Conservation (phyloP, 2,888 invertebrate genomes). For the Drosophila algonquin region DNA sequence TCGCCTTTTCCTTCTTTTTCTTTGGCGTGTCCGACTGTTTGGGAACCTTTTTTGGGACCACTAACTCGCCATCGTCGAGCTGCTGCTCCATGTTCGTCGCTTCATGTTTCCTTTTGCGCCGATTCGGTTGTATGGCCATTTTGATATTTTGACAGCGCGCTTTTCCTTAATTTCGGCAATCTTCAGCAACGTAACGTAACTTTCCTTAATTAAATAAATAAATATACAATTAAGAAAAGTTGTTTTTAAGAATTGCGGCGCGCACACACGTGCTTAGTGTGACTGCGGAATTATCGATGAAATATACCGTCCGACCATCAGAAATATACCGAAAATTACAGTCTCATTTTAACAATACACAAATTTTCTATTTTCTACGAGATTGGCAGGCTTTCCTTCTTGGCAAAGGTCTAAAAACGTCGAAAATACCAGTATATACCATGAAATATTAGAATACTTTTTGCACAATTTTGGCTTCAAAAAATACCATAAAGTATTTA, state of each 20-base stretch:
- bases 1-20: conserved; percentile 35
- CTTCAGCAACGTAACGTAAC: neutral
- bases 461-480: too few species aligned
- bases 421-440: too few species aligned
- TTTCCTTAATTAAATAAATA: conserved; percentile 5
- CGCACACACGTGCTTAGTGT: neutral
- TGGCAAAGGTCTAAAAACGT: too few species aligned
- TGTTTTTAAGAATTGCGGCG: neutral
- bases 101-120: conserved; percentile 75
- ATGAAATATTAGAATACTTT: too few species aligned
- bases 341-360: too few species aligned
- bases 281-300: too few species aligned
- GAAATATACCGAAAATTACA: too few species aligned
- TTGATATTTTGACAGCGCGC: conserved; percentile 12
- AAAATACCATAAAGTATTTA: too few species aligned
- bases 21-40: conserved; percentile 67
- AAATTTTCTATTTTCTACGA: too few species aligned
- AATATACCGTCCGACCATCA: too few species aligned
- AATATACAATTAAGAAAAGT: neutral
- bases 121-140: conserved; percentile 80
- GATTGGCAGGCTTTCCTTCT: too few species aligned
- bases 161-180: conserved; percentile 14
- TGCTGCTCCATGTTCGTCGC: conserved; percentile 25
- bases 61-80: conserved; percentile 58
- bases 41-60: conserved; percentile 70